Evolutionary conservation across 1,140 invertebrate species (phyloP).

Genomic region (Drosophila neocordata): DNA sequence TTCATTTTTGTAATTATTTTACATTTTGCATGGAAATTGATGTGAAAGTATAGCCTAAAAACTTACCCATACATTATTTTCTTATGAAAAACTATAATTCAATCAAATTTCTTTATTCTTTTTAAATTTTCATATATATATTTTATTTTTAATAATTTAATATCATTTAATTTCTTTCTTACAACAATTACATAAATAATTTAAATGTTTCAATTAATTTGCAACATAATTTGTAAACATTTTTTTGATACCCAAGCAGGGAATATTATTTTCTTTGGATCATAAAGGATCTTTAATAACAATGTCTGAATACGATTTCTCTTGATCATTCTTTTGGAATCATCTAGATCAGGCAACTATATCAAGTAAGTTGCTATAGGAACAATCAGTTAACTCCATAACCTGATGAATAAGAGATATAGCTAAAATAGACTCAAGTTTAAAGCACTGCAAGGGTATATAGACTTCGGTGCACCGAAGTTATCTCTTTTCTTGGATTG

Average conservation of each 20-base stretch:
- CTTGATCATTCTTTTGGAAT: too few relatives aligned
- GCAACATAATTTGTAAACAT: conserved; percentile 20
- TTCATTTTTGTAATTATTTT: too few relatives aligned
- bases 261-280: too few relatives aligned
- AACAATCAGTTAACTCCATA: too few relatives aligned
- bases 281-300: too few relatives aligned
- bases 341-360: too few relatives aligned
- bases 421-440: too few relatives aligned
- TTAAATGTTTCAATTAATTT: conserved; percentile 46
- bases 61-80: not conserved
- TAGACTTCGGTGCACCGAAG: not conserved
- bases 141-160: conserved; percentile 48
- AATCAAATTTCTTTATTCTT: not conserved
- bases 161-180: conserved; percentile 49
- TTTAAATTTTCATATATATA: conserved; percentile 1
- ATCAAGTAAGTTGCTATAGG: too few relatives aligned
- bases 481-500: conserved; percentile 8
- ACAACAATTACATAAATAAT: conserved; percentile 69
- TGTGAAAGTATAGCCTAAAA: too few relatives aligned
- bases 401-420: too few relatives aligned
- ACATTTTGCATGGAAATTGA: too few relatives aligned
- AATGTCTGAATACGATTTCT: too few relatives aligned
- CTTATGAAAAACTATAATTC: not conserved
- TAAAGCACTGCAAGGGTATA: not conserved
- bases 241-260: conserved; percentile 1